Evolutionary conservation across 1,140 invertebrate genomes (phyloP).

Genomic region (Coelopa frigida): DNA sequence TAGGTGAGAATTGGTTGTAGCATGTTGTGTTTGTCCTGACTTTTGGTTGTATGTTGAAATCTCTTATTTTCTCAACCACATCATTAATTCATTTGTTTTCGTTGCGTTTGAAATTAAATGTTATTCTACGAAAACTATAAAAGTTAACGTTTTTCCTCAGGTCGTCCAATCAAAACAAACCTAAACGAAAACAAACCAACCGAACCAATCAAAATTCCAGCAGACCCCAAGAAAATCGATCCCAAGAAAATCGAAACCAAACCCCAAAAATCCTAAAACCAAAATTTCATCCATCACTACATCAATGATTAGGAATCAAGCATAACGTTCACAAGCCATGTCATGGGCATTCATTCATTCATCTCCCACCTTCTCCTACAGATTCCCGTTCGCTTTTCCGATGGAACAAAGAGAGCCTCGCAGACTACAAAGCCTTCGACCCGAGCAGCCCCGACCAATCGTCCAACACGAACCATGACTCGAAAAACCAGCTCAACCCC

Average conservation of each 20-base stretch:
- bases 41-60: neutral
- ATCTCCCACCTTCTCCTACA: slow-evolving; percentile 14
- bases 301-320: no score
- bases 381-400: slow-evolving; percentile 36
- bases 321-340: no score
- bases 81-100: no score
- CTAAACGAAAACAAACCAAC: no score
- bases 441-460: slow-evolving; percentile 35
- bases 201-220: neutral
- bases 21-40: neutral
- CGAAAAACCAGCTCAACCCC: slow-evolving; percentile 30
- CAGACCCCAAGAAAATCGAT: neutral
- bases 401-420: slow-evolving; percentile 32
- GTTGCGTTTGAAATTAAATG: no score
- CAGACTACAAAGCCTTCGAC: slow-evolving; percentile 34
- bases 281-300: no score
- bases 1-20: slow-evolving; percentile 39
- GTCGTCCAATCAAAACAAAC: no score
- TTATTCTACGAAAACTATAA: no score
- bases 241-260: neutral
- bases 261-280: no score
- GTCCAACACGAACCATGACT: slow-evolving; percentile 15
- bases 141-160: no score
- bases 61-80: neutral
- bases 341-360: no score